Conservation (phyloP, 2,888 invertebrate genomes). For the Opisthograptis luteolata region DNA sequence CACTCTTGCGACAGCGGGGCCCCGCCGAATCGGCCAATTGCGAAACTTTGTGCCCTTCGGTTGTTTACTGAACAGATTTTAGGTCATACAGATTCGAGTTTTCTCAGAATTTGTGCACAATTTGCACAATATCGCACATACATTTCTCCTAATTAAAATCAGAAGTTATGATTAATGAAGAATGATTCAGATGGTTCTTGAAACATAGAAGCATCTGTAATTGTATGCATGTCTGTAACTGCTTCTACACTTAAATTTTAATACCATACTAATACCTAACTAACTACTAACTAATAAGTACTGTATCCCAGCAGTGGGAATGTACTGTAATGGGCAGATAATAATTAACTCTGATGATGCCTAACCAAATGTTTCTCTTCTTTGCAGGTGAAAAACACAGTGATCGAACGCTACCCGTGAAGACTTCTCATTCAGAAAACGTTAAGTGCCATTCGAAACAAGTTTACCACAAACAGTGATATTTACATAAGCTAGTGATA, state of each 20-base stretch:
- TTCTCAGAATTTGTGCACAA: constrained; percentile 31
- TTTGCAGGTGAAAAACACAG: constrained; percentile 58
- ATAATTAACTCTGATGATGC: no score
- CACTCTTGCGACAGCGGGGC: constrained; percentile 70
- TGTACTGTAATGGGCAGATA: no score
- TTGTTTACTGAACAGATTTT: constrained; percentile 45
- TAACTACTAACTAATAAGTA: not conserved
- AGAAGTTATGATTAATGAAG: constrained; percentile 12
- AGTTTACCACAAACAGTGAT: constrained; percentile 82
- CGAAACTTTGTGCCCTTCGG: constrained; percentile 65
- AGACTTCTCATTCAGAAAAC: constrained; percentile 71
- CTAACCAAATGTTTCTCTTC: constrained; percentile 43
- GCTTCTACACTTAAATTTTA: no score
- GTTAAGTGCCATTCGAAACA: constrained; percentile 80
- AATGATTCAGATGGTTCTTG: constrained; percentile 1
- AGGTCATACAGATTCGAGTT: constrained; percentile 33
- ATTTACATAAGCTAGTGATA: constrained; percentile 77
- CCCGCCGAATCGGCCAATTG: constrained; percentile 54
- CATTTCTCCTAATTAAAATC: constrained; percentile 14
- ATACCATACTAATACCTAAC: not conserved
- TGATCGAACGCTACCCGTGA: constrained; percentile 69
- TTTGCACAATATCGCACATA: constrained; percentile 30
- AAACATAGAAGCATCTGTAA: no score
- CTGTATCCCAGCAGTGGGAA: no score
- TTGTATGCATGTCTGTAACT: no score